Evolutionary conservation across 2,888 invertebrate genomes (phyloP), one percentile per base, ranked within the genome.

Genomic region (Callimorpha dominula): DNA sequence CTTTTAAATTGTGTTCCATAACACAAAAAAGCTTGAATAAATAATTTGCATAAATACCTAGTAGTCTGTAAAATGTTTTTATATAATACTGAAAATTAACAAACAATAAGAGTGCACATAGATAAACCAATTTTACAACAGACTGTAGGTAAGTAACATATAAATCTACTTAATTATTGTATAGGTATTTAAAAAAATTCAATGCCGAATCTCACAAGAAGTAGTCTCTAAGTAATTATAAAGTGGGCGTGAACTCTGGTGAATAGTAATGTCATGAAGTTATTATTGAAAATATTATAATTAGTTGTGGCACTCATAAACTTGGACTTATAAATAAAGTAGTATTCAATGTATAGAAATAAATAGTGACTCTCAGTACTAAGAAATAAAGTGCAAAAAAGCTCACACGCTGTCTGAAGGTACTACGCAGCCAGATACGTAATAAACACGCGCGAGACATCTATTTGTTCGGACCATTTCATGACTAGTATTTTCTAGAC

Each of bases 131-230:
- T 20, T n/a, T 20, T 20, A 72, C 0, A 15, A 57, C 4, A n/a
- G 2, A 57, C 8, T 14, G 64, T 43, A 64, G 64, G 64, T 64
- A 31, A 64, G 42, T 64, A 46, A 43, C 17, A 64, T 64, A 64
- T 20, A 11, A 64, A 43, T 43, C n/a, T n/a, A 43, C 42, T 43
- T 46, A 43, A 64, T 64, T 17, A 43, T 17, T 43, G n/a, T 43
- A n/a, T 43, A 43, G 31, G 31, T 31, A 31, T 31, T n/a, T n/a
- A 64, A 64, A 64, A 63, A 43, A 64, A 43, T 64, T 64, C 64
- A 64, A 64, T 64, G 64, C 14, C 64, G 42, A 64, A 64, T 43
- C 43, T 42, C 49, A 63, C 42, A 68, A 71, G 20, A 72, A 73
- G 65, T 66, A 49, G 68, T 65, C 46, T 62, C 69, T n/a, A 20